These are phyloP conservation scores for Silurus lanzhouensis DNA, from an alignment of 2,797 vertebrate species.

Conservation along the genomic window DNA sequence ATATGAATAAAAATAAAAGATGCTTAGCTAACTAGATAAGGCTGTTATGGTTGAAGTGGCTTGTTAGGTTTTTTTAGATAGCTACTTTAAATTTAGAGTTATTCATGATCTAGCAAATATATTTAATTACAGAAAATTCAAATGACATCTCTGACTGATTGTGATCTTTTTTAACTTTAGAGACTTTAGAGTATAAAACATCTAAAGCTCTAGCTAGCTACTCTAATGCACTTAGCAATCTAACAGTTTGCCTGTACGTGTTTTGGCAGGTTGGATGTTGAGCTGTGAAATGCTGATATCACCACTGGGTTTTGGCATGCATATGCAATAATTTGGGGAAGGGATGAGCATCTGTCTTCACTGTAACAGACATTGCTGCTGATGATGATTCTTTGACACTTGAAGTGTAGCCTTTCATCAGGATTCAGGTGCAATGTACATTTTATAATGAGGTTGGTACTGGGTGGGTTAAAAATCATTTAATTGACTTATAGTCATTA, in stretches of 20 bases:
- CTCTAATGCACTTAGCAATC: neutral
- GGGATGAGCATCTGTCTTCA: neutral
- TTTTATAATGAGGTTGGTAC: neutral
- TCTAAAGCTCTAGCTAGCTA: neutral
- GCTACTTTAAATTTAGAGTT: neutral
- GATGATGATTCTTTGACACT: neutral
- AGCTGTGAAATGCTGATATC: constrained; percentile 1
- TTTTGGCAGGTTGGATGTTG: constrained; percentile 5
- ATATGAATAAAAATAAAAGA: neutral
- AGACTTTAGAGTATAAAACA: neutral
- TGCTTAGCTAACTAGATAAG: neutral
- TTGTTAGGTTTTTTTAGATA: neutral
- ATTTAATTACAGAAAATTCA: too few relatives aligned
- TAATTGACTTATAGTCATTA: neutral
- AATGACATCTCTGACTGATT: neutral
- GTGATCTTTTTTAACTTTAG: too few relatives aligned
- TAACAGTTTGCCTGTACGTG: neutral
- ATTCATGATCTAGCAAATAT: neutral
- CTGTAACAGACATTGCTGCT: neutral
- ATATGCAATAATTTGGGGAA: neutral
- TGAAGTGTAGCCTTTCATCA: neutral
- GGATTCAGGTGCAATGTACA: neutral
- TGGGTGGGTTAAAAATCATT: neutral
- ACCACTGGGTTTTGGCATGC: neutral
- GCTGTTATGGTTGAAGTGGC: neutral